Percentiles rank a stretch among this genome's conserved stretches.
Evolutionary conservation across 2,797 vertebrate genomes (phyloP).

Genomic region (Lerista edwardsae): DNA sequence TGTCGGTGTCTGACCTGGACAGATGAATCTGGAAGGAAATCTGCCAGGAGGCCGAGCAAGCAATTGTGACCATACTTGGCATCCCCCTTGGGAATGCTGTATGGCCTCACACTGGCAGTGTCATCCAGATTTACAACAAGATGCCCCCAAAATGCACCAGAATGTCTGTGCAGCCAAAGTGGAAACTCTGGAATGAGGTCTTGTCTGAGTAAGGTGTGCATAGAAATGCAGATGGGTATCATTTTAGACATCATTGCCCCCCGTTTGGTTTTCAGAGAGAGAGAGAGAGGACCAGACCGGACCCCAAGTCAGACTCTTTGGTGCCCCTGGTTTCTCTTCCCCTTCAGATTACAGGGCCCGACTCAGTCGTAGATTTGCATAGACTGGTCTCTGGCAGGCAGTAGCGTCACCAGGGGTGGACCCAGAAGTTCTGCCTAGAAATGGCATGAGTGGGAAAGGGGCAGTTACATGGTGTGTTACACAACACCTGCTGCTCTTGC

Average conservation of each 20-base stretch:
- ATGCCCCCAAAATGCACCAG: background rate
- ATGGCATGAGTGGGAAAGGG: too few species aligned
- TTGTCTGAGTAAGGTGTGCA: too few species aligned
- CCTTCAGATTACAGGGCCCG: too few species aligned
- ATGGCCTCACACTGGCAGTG: background rate
- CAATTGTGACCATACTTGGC: background rate
- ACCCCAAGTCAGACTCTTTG: background rate
- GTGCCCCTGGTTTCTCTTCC: background rate
- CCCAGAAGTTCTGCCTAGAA: too few species aligned
- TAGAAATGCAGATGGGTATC: background rate
- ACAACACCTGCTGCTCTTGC: too few species aligned
- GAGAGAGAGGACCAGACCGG: background rate
- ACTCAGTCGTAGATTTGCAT: background rate
- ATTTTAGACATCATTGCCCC: background rate
- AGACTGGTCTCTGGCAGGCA: background rate
- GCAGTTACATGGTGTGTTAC: too few species aligned
- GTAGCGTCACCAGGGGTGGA: too few species aligned
- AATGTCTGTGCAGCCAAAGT: background rate
- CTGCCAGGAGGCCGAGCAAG: background rate
- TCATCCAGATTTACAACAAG: background rate
- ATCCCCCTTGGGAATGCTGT: background rate
- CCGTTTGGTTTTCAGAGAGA: background rate
- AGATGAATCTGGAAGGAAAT: background rate
- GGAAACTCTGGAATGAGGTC: too few species aligned
- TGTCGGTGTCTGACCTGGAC: background rate